Evolutionary conservation across 2,113 vertebrate genomes (phyloP), one percentile per base, ranked within the genome.

Genomic region (Harpagus bidentatus): DNA sequence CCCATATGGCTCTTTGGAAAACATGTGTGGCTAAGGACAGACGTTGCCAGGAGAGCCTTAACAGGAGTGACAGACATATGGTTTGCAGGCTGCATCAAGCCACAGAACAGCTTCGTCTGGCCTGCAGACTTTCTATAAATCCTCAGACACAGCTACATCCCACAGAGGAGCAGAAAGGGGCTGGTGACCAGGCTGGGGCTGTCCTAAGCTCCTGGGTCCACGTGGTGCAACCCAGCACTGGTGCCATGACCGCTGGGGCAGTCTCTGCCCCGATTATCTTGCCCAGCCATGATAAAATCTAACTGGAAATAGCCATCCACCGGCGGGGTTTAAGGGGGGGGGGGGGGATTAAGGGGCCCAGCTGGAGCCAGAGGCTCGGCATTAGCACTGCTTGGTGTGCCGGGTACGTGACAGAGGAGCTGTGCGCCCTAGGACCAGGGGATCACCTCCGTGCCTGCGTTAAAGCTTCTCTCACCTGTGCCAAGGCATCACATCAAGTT

Each of bases 271-370:
- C 0, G 0, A 6, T 88, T 13, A 94, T 31, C 78, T 82, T n/a
- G 26, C 74, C 85, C 76, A 69, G 71, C 66, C 34, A 9, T 9
- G 53, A 28, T 43, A 69, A 90, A 92, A 90, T 45, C 74, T 67
- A 80, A 86, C 79, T 86, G 93, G 95, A 86, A 88, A 73, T 23
- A 92, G 63, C 82, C 79, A 73, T 65, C 53, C 53, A 61, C 6
- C 6, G 63, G 82, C 90, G 72, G 36, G 47, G 43, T 20, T 82
- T 73, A 34, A 38, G 52, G 14, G 18, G 23, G 38, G 48, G 47
- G 11, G 9, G 70, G 34, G 48, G 47, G 88, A 93, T 95, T 97
- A 96, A 95, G 91, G 82, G 82, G 94, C 94, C 80, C 48, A 52
- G 71, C 5, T 0, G 67, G 67, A 77, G 86, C 88, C 25, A 31